Evolutionary conservation across 1,140 invertebrate genomes (phyloP).

Genomic region (Dreissena polymorpha): DNA sequence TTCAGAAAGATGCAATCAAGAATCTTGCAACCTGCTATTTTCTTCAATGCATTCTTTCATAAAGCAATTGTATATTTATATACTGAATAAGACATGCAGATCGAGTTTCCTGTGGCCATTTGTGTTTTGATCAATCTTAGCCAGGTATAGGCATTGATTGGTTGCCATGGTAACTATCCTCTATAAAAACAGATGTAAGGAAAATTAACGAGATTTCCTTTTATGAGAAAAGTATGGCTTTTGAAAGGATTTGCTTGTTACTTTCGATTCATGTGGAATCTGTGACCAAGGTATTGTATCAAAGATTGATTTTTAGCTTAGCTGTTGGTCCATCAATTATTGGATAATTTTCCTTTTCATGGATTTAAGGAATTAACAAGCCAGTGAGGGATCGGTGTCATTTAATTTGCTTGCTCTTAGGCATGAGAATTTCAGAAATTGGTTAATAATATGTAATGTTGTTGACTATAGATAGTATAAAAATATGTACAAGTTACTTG

Average conservation of each 20-base stretch:
- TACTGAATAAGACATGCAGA: too few relatives aligned
- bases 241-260: slow-evolving; percentile 3
- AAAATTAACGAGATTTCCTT: slow-evolving; percentile 41
- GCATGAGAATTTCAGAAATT: too few relatives aligned
- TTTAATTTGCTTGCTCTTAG: too few relatives aligned
- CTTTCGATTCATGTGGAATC: neutral
- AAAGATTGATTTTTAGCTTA: neutral
- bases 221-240: slow-evolving; percentile 4
- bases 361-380: neutral
- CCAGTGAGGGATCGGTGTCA: too few relatives aligned
- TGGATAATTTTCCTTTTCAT: slow-evolving; percentile 16
- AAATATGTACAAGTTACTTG: too few relatives aligned
- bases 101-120: neutral
- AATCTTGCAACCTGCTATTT: too few relatives aligned
- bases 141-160: slow-evolving; percentile 47
- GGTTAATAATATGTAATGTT: too few relatives aligned
- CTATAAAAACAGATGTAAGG: slow-evolving; percentile 34
- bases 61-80: too few relatives aligned
- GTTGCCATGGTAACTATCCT: slow-evolving; percentile 44
- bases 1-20: too few relatives aligned
- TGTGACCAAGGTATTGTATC: neutral
- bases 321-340: neutral
- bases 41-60: too few relatives aligned
- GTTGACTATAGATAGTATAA: too few relatives aligned
- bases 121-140: slow-evolving; percentile 41